Conservation (phyloP, 2,888 invertebrate species). For the Zootermopsis nevadensis region DNA sequence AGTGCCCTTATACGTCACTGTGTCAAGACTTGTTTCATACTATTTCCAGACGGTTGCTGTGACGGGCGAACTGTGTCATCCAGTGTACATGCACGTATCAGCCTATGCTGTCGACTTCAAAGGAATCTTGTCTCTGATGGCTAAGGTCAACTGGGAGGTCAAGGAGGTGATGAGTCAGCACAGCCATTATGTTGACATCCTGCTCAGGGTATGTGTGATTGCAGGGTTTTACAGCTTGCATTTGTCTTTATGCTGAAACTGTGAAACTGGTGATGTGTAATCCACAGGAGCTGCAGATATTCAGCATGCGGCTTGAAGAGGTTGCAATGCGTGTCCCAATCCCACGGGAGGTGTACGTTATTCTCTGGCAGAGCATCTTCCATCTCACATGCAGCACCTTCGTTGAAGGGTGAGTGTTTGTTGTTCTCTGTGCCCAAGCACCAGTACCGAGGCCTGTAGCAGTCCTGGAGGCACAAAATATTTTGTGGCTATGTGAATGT, state of each 20-base stretch:
- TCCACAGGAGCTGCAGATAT: conserved; percentile 76
- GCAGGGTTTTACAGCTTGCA: too few species aligned
- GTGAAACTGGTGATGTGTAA: too few species aligned
- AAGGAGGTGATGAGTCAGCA: conserved; percentile 96
- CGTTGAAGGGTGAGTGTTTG: conserved; percentile 91
- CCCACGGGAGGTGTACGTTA: conserved; percentile 74
- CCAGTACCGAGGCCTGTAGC: not conserved
- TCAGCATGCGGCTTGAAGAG: conserved; percentile 81
- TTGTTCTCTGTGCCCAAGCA: too few species aligned
- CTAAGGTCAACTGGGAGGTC: conserved; percentile 93
- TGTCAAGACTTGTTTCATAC: not conserved
- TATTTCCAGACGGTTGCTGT: conserved; percentile 75
- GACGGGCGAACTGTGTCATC: conserved; percentile 80
- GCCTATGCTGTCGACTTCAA: conserved; percentile 83
- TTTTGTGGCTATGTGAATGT: too few species aligned
- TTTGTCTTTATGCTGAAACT: too few species aligned
- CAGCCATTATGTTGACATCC: conserved; percentile 85
- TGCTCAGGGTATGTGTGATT: conserved; percentile 70
- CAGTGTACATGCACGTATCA: conserved; percentile 88
- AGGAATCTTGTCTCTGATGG: conserved; percentile 84
- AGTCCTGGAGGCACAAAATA: not conserved
- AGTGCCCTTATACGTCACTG: too few species aligned
- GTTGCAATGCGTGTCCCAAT: conserved; percentile 77
- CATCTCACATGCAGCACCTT: conserved; percentile 87
- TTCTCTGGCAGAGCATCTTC: conserved; percentile 90